phyloP scores from a whole-genome alignment of 2,113 vertebrate genomes.

The Rhinichthys klamathensis region DNA sequence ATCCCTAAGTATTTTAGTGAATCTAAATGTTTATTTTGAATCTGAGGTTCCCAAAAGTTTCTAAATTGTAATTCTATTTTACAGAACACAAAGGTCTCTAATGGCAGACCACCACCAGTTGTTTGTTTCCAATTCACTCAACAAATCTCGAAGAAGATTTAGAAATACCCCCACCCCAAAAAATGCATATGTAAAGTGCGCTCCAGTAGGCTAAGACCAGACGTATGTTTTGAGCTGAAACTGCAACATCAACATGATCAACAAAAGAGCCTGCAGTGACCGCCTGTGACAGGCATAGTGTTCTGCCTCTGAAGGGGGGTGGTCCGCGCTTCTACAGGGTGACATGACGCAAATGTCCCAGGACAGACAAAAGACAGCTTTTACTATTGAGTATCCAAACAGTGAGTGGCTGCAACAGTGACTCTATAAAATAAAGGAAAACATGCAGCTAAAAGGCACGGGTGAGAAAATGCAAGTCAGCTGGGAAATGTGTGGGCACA shows the following conservation, averaged over 20 bases:
- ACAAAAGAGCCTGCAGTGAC: conserved; percentile 59
- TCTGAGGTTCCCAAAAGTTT: neutral
- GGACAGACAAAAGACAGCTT: conserved; percentile 50
- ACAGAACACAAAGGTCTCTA: neutral
- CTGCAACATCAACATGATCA: conserved; percentile 46
- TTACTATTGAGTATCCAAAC: conserved; percentile 47
- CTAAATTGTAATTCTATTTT: neutral
- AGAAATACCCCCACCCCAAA: too few species aligned
- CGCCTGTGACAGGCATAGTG: conserved; percentile 57
- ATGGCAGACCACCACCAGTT: neutral
- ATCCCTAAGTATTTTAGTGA: neutral
- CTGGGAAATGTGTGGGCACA: neutral
- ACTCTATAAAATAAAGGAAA: conserved; percentile 41
- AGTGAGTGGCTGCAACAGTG: conserved; percentile 32
- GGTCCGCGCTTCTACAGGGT: conserved; percentile 24
- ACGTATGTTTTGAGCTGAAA: conserved; percentile 17
- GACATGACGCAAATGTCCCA: conserved; percentile 52
- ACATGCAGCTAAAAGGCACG: conserved; percentile 10
- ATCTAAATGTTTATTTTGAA: neutral
- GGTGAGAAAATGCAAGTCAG: conserved; percentile 6
- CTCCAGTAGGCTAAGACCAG: neutral
- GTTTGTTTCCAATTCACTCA: neutral
- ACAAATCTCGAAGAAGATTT: neutral
- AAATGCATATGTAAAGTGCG: neutral
- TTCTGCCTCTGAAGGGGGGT: conserved; percentile 36